These are phyloP conservation scores for Leucoraja ocellata DNA, from an alignment of 2,797 vertebrate species.

Conservation along the genomic window DNA sequence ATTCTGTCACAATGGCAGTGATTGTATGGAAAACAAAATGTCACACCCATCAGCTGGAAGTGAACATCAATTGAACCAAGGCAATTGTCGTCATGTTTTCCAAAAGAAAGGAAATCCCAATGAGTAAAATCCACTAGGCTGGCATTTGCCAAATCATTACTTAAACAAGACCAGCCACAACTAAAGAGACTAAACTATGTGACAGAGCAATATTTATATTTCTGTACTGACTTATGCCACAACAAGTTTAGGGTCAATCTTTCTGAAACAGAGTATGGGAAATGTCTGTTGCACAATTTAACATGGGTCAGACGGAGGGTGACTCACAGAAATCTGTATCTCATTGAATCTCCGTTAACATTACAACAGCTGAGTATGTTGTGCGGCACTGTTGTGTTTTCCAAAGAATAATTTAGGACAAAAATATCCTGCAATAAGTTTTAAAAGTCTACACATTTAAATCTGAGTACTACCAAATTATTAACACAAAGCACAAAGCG, in stretches of 20 bases:
- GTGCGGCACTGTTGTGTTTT: background rate
- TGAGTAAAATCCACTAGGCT: background rate
- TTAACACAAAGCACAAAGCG: background rate
- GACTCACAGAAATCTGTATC: slow-evolving; percentile 3
- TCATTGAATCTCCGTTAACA: background rate
- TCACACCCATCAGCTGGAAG: background rate
- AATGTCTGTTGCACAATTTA: background rate
- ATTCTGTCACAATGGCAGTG: no score
- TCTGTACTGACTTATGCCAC: background rate
- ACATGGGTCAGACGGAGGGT: background rate
- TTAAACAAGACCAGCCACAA: background rate
- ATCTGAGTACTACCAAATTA: background rate
- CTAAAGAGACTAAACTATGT: background rate
- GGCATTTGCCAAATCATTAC: background rate
- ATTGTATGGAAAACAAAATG: background rate
- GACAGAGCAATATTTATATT: background rate
- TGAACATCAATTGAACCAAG: background rate
- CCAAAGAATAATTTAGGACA: background rate
- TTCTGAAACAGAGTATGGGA: background rate
- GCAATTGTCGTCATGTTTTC: background rate
- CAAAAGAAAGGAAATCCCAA: background rate
- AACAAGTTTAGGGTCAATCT: no score
- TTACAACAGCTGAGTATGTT: background rate
- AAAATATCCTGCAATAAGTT: background rate
- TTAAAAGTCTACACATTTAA: background rate